Base-by-base conservation (phyloP, 2,888 invertebrate genomes). In the Leptura quadrifasciata region DNA sequence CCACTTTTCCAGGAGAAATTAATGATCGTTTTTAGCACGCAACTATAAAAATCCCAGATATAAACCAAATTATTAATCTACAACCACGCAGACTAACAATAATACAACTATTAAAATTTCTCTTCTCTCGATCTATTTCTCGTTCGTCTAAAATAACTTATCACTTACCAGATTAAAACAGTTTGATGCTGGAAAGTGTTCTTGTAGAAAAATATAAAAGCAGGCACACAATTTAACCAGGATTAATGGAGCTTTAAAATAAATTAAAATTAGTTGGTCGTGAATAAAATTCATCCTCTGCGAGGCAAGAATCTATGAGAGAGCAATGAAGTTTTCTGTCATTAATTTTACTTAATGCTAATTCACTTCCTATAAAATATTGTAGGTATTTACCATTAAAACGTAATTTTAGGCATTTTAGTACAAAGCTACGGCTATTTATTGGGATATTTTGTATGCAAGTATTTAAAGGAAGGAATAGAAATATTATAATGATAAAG, bases 201-300 rank as follows among this genome's bases (percentile, higher is more conserved):
- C 47, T 47, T 15, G 47, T 39, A 47, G n/a, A 47, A 47, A 47
- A 47, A 47, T 47, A 12, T n/a, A 47, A 47, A n/a, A 15, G 47
- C 47, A 47, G n/a, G 47, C 47, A 47, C 47, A 47, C 47, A 47
- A 47, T 47, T 47, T 47, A 47, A 47, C 47, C 47, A 47, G 47
- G 47, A 47, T 47, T 47, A 47, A 47, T 47, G 47, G 6, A 47
- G 47, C 47, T 47, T 47, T 47, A 47, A n/a, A 47, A 47, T 47
- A 47, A 47, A 47, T 47, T 47, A 47, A 47, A 47, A 47, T 47
- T 47, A 47, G 47, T 47, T n/a, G 15, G 15, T n/a, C 47, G 47
- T 47, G 47, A 47, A 47, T 47, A 47, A 47, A 47, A 47, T 47
- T 47, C 47, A 47, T 47, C 47, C 47, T n/a, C 47, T 15, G n/a